These are phyloP conservation scores for Himantopus leucocephalus DNA, from an alignment of 2,113 vertebrate genomes.

Conservation along the genomic window DNA sequence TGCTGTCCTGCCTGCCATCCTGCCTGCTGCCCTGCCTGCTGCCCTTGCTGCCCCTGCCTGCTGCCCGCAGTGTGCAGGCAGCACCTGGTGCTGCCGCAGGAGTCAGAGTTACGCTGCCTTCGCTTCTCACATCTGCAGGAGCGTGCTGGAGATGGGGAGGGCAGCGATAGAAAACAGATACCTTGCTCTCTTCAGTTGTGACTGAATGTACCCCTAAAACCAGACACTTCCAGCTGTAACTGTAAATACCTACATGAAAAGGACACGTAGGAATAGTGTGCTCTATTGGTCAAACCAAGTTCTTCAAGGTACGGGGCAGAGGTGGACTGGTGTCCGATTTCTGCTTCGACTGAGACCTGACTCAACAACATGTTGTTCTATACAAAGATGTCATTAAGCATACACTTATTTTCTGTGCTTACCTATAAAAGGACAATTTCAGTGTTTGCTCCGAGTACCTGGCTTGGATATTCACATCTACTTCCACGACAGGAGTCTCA, in stretches of 20 bases:
- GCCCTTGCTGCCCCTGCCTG: neutral
- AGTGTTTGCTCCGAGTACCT: neutral
- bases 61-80: neutral
- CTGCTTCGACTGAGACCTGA: neutral
- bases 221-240: neutral
- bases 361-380: neutral
- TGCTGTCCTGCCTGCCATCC: neutral
- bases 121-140: neutral
- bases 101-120: fast-evolving
- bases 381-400: neutral
- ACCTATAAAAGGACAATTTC: neutral
- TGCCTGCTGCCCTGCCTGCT: neutral
- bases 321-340: neutral
- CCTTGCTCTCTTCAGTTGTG: neutral
- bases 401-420: neutral
- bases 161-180: neutral
- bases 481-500: neutral
- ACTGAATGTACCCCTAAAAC: neutral
- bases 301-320: neutral
- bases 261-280: neutral
- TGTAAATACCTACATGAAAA: neutral
- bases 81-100: neutral
- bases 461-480: neutral
- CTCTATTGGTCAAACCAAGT: neutral
- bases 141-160: neutral